Percentiles rank a stretch among this genome's conserved stretches.
These are phyloP conservation scores for Acropora tenuis DNA, from an alignment of 64 coral and sea anemone species.

Conservation along the genomic window DNA sequence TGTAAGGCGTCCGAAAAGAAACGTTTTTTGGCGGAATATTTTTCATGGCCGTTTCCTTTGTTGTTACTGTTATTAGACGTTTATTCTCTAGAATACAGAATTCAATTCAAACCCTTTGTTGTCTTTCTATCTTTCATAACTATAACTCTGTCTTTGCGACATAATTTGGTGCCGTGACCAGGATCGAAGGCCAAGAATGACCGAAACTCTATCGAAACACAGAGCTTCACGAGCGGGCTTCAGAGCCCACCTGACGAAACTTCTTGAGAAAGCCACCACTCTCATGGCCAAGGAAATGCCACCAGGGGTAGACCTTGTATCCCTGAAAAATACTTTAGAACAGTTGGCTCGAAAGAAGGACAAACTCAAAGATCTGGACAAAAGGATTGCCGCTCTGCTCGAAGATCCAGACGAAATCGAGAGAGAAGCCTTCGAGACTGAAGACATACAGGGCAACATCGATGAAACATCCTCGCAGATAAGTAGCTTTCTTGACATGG, in stretches of 20 bases:
- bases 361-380: slow-evolving; percentile 35
- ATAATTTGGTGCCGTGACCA: slow-evolving; percentile 19
- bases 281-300: slow-evolving; percentile 39
- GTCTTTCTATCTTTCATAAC: background rate
- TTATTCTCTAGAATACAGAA: background rate
- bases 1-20: background rate
- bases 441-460: slow-evolving; percentile 46
- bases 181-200: slow-evolving; percentile 32
- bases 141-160: slow-evolving; percentile 1
- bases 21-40: background rate
- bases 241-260: slow-evolving; percentile 42
- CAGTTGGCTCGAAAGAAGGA: slow-evolving; percentile 62
- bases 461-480: slow-evolving; percentile 49
- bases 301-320: slow-evolving; percentile 28
- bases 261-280: slow-evolving; percentile 23
- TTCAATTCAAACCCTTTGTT: background rate
- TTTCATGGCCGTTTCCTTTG: slow-evolving; percentile 1
- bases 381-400: slow-evolving; percentile 35
- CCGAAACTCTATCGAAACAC: slow-evolving; percentile 37
- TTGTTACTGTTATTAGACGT: background rate
- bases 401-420: slow-evolving; percentile 62
- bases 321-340: slow-evolving; percentile 37
- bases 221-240: slow-evolving; percentile 45
- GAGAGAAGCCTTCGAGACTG: slow-evolving; percentile 50
- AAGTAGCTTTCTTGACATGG: slow-evolving; percentile 42